A percentile compares a stretch with the other conserved stretches of the same genome.
phyloP scores from a whole-genome alignment of 2,797 vertebrate genomes.

The Peromyscus melanophrys region DNA sequence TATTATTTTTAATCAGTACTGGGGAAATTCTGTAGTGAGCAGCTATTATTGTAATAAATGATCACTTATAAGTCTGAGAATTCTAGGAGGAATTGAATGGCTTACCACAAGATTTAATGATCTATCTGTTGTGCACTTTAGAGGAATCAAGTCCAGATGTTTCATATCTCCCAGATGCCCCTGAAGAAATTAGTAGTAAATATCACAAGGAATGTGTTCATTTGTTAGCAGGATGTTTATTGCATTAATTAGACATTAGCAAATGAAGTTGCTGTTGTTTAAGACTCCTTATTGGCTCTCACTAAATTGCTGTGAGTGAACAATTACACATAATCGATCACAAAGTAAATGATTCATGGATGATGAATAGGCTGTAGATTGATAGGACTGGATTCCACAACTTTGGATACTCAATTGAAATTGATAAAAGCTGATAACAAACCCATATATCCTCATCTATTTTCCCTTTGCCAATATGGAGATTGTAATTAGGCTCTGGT shows the following conservation, averaged over 20 bases:
- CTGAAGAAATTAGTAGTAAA: conserved; percentile 90
- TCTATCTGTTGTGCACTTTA: conserved; percentile 89
- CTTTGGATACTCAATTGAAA: conserved; percentile 96
- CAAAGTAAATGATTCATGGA: conserved; percentile 99
- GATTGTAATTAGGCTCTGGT: conserved; percentile 96
- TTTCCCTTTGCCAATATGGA: conserved; percentile 94
- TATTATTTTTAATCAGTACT: conserved; percentile 82
- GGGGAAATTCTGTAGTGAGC: conserved; percentile 67
- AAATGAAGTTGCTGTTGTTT: conserved; percentile 97
- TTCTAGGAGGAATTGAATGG: conserved; percentile 86
- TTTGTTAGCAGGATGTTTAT: conserved; percentile 96
- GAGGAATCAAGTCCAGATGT: conserved; percentile 94
- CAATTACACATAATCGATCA: conserved; percentile 99
- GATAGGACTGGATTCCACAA: conserved; percentile 94
- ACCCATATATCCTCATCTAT: conserved; percentile 93
- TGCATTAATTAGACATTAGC: conserved; percentile 99
- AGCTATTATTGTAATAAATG: conserved; percentile 75
- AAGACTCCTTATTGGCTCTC: conserved; percentile 95
- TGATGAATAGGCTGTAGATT: conserved; percentile 98
- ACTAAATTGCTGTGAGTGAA: conserved; percentile 98
- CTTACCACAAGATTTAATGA: conserved; percentile 87
- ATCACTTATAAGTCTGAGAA: conserved; percentile 84
- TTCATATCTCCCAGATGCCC: conserved; percentile 93
- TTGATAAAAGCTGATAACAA: conserved; percentile 96
- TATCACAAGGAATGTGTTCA: conserved; percentile 94